Base-by-base conservation (phyloP, 2,888 invertebrate species). In the Scaptomyza cyrtandrae region DNA sequence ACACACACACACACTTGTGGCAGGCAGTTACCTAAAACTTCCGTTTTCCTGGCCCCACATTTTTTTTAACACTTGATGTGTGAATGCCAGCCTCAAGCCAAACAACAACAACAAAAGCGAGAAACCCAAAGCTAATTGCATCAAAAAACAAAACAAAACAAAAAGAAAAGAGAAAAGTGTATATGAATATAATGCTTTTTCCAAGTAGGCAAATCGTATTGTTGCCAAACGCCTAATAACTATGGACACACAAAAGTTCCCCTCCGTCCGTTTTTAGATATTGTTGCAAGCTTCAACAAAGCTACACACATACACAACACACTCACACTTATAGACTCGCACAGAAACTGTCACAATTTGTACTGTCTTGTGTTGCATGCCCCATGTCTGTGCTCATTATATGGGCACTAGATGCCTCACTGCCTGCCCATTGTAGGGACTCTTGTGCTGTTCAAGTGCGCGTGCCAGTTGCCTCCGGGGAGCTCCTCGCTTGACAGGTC, bases 381-480 rank as follows among this genome's bases (percentile, higher is more conserved):
- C 43, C 35, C 49, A 44, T 52, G 46, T 33, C 67, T 48, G 58
- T 29, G 50, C 70, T 62, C 63, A 71, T 69, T 69, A 69, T 62
- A 50, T 50, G 62, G 29, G 33, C 53, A 48, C 33, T 33, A 33
- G 27, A 39, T 39, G 39, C 14, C 39, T 3, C 3, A 14, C 39
- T 14, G 14, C 39, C 39, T 19, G 75, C 56, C 61, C 74, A 79
- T 75, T 75, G 71, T 75, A 75, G 75, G 75, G 63, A 63, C 41
- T 10, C 37, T 53, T 45, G 46, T 45, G 58, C 85, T 84, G 75
- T 82, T 82, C 68, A 87, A 83, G 86, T 80, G 81, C 61, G 80
- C 82, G 64, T 75, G 71, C 55, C 80, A 63, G 80, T 50, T 56
- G 83, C 88, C 90, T 88, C 88, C 75, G 78, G 90, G 88, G 88